These are phyloP conservation scores for Scylla paramamosain DNA, from an alignment of 1,140 invertebrate genomes.

Conservation along the genomic window DNA sequence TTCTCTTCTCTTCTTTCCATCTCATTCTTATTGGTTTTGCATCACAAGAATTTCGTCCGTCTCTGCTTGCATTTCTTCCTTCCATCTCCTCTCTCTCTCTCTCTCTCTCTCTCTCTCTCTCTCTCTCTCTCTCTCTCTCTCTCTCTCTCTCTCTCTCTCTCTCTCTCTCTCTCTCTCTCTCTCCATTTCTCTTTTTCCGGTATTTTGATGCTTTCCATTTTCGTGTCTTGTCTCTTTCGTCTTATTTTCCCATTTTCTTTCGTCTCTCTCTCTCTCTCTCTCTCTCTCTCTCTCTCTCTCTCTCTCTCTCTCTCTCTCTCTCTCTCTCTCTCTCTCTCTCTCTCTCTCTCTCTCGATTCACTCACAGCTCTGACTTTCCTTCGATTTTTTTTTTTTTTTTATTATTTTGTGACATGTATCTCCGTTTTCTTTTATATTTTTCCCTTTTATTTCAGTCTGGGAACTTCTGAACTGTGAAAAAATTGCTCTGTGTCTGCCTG, in stretches of 20 bases:
- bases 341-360: too few species aligned
- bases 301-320: background rate
- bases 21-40: background rate
- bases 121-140: background rate
- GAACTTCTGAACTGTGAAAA: too few species aligned
- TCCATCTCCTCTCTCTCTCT: background rate
- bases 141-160: background rate
- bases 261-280: background rate
- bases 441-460: background rate
- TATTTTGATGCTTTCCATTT: background rate
- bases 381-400: too few species aligned
- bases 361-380: too few species aligned
- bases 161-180: too few species aligned
- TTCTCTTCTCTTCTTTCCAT: background rate
- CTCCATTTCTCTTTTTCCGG: too few species aligned
- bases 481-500: too few species aligned
- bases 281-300: background rate
- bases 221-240: background rate
- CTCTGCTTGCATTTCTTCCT: too few species aligned
- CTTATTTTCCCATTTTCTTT: background rate
- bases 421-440: background rate
- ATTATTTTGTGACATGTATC: background rate
- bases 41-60: too few species aligned
- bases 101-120: slow-evolving; percentile 19
- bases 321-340: background rate